phyloP scores from a whole-genome alignment of 2,113 vertebrate species.

The Clarias batrachus region DNA sequence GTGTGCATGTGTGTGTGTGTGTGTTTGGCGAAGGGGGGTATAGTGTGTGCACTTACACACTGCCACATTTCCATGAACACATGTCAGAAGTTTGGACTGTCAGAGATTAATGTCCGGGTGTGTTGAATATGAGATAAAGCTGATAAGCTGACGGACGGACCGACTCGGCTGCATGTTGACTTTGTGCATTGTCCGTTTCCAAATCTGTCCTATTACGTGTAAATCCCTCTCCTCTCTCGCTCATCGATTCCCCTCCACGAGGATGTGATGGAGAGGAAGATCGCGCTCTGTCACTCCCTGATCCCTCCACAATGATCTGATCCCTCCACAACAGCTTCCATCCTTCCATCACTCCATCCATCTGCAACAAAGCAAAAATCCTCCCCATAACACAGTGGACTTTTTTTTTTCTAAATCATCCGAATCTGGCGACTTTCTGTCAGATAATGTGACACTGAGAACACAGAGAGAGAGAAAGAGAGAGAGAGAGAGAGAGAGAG shows the following conservation, averaged over 20 bases:
- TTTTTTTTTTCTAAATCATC: slow-evolving; percentile 42
- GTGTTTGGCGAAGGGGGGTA: slow-evolving; percentile 22
- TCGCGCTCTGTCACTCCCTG: slow-evolving; percentile 22
- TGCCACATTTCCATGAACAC: slow-evolving; percentile 4
- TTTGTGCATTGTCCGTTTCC: slow-evolving; percentile 52
- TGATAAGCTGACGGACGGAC: slow-evolving; percentile 50
- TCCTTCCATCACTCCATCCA: slow-evolving; percentile 51
- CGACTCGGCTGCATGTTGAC: slow-evolving; percentile 39
- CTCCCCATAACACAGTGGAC: slow-evolving; percentile 38
- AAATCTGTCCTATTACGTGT: slow-evolving; percentile 53
- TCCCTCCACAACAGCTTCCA: slow-evolving; percentile 39
- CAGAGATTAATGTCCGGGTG: slow-evolving; percentile 48
- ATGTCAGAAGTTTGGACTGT: slow-evolving; percentile 41
- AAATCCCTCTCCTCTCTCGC: slow-evolving; percentile 43
- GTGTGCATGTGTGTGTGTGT: slow-evolving; percentile 32
- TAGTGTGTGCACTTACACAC: background rate
- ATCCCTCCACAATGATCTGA: slow-evolving; percentile 37
- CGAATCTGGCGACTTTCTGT: slow-evolving; percentile 55
- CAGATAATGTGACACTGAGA: slow-evolving; percentile 50
- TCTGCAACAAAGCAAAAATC: slow-evolving; percentile 54
- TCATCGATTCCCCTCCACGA: slow-evolving; percentile 51
- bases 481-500: slow-evolving; percentile 20
- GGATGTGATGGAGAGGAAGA: slow-evolving; percentile 36
- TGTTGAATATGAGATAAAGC: slow-evolving; percentile 49
- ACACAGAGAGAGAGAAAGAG: background rate